Base-by-base conservation (phyloP, 2,113 vertebrate genomes). In the Bucco capensis region DNA sequence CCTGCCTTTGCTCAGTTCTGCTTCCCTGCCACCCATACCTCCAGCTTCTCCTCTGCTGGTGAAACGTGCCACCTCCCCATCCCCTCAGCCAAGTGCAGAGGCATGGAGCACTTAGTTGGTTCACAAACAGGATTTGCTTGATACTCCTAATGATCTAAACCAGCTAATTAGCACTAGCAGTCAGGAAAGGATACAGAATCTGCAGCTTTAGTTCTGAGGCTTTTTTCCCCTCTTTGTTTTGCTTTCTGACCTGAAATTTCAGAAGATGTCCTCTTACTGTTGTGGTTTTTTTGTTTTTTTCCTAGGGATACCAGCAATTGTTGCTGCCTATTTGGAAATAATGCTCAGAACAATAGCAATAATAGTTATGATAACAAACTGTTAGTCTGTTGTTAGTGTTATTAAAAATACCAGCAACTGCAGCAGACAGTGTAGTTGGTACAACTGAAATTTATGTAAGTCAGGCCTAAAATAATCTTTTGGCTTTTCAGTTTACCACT, bases 141-240 rank as follows among this genome's bases (percentile, higher is more conserved):
- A 0, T 2, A 0, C 42, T 31, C 40, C 30, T 6, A 0, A 8
- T 16, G 23, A 25, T 15, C 70, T 31, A 13, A 24, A 23, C 1
- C 40, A 22, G 49, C 33, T 19, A 14, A 47, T 9, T 4, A 37
- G 33, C 64, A 1, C 0, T 12, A 28, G 66, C 21, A 4, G 21
- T 19, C 53, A 0, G 24, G 8, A 5, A 12, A 3, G 18, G 56
- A 37, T 21, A 4, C 50, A 14, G 47, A 19, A 40, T 4, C 38
- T 27, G 62, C 40, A 57, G 19, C 17, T 27, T 33, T 30, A 44
- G 46, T 22, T 35, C 7, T 16, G 54, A 14, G 19, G 1, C 22
- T 65, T 53, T 50, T 50, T 8, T 44, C 42, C 64, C 40, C 40
- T 73, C 33, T 33, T 49, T 22, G 6, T 79, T 61, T 76, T 64